Base-by-base conservation (phyloP, 2,888 invertebrate genomes). In the Dexiosoma caninum region DNA sequence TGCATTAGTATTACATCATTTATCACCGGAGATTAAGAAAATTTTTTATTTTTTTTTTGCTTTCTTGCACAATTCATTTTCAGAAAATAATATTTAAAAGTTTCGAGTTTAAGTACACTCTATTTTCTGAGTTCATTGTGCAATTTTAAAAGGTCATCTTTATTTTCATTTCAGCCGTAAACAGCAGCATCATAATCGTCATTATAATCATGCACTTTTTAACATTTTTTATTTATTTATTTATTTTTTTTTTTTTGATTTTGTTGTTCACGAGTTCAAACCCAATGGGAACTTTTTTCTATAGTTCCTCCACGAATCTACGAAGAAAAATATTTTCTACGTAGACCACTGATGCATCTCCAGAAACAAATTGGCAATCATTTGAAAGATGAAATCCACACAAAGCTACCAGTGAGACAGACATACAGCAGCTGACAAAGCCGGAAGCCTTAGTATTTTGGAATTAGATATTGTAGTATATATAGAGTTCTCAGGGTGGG, bases 11-110 rank as follows among this genome's bases (percentile, higher is more conserved):
- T 32, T 42, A 42, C 32, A 42, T 53, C 40, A 72, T 72, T 71
- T 71, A 60, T 71, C 51, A 71, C 40, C 37, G 40, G 9, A 62
- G 51, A 53, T 62, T 42, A 71, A n/a, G n/a, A n/a, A n/a, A n/a
- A n/a, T n/a, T n/a, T 51, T 42, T 42, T 42, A 9, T 40, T 7
- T 12, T 42, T 32, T 8, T 60, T 57, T 57, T 3, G 14, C 12
- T 42, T 42, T 21, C 1, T 16, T 44, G 8, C n/a, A n/a, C n/a
- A n/a, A n/a, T n/a, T n/a, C n/a, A n/a, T 35, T 44, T 23, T 44
- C 30, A 8, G 23, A 57, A 70, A 59, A 19, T 6, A 37, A 40
- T 49, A 46, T 59, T 60, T 40, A 71, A 62, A 72, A 62, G 51
- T 72, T 72, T 53, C 2, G 1, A 62, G 32, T 62, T 72, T 21